Evolutionary conservation across 2,888 invertebrate species (phyloP).

Genomic region (Trichopoda pennipes): DNA sequence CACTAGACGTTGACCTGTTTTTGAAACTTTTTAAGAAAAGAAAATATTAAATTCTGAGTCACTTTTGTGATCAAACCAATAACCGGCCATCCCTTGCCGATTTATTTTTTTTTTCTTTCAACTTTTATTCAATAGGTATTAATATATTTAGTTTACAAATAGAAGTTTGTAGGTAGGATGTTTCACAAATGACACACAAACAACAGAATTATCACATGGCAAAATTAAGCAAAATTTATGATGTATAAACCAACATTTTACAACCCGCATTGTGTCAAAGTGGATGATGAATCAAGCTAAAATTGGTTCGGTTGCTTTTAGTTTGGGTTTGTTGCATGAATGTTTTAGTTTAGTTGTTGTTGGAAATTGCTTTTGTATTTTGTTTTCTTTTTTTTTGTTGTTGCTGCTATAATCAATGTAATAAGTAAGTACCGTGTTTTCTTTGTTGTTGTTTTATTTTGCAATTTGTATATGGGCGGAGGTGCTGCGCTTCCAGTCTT

Average conservation of each 20-base stretch:
- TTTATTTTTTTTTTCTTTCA: background rate
- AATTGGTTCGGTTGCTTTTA: constrained; percentile 27
- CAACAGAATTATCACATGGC: constrained; percentile 23
- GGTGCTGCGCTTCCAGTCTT: constrained; percentile 48
- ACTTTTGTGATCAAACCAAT: constrained; percentile 21
- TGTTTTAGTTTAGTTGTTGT: constrained; percentile 43
- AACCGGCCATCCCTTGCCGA: background rate
- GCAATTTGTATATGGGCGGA: constrained; percentile 59
- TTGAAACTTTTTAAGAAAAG: background rate
- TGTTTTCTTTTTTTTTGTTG: too few relatives aligned
- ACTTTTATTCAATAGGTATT: background rate
- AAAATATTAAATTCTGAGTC: constrained; percentile 39
- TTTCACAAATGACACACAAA: background rate
- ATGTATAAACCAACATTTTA: constrained; percentile 34
- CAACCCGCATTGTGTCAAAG: constrained; percentile 62
- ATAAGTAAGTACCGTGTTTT: constrained; percentile 32
- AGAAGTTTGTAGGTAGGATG: constrained; percentile 1
- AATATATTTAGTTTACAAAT: too few relatives aligned
- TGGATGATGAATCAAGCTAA: constrained; percentile 50
- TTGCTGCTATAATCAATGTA: constrained; percentile 41
- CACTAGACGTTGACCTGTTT: background rate
- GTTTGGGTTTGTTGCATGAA: constrained; percentile 54
- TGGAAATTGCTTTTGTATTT: background rate
- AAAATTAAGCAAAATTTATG: constrained; percentile 15
- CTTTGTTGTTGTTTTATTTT: constrained; percentile 19